Conservation (phyloP, 2,113 vertebrate species). For the Callionymus lyra region DNA sequence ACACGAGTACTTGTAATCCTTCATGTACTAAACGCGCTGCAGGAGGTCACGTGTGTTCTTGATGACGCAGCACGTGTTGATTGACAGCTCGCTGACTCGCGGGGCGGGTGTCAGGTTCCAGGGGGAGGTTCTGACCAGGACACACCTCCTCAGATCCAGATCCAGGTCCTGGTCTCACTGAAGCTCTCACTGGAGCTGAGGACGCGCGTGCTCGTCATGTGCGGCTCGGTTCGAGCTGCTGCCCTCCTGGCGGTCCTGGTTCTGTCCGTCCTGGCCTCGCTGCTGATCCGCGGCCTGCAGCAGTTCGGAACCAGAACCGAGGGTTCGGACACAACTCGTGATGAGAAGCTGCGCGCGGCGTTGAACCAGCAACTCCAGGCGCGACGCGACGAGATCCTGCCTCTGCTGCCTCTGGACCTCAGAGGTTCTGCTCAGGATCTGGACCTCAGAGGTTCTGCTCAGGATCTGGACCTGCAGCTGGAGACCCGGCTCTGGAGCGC, state of each 20-base stretch:
- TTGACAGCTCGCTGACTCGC: slow-evolving; percentile 29
- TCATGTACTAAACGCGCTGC: no score
- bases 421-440: neutral
- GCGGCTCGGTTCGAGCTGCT: slow-evolving; percentile 54
- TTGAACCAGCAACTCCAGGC: slow-evolving; percentile 54
- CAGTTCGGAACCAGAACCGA: slow-evolving; percentile 39
- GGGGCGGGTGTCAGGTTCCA: slow-evolving; percentile 51
- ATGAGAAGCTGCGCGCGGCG: slow-evolving; percentile 32
- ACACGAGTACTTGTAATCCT: no score
- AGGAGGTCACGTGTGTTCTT: no score
- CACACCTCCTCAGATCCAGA: no score
- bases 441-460: slow-evolving; percentile 7
- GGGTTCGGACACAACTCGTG: slow-evolving; percentile 24
- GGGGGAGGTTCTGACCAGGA: slow-evolving; percentile 53
- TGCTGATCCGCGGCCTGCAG: slow-evolving; percentile 61
- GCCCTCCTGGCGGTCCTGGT: slow-evolving; percentile 59
- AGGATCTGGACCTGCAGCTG: slow-evolving; percentile 22
- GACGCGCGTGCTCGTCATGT: slow-evolving; percentile 32
- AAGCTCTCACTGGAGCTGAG: slow-evolving; percentile 1
- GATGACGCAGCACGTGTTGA: slow-evolving; percentile 16
- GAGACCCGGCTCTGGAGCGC: slow-evolving; percentile 40
- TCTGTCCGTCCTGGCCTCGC: slow-evolving; percentile 53
- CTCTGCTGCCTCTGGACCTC: slow-evolving; percentile 31
- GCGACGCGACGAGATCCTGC: slow-evolving; percentile 61
- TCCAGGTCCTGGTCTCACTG: no score